Percentiles rank a stretch among this genome's conserved stretches.
Conservation (phyloP, 1,140 invertebrate genomes). For the Lithobius niger region DNA sequence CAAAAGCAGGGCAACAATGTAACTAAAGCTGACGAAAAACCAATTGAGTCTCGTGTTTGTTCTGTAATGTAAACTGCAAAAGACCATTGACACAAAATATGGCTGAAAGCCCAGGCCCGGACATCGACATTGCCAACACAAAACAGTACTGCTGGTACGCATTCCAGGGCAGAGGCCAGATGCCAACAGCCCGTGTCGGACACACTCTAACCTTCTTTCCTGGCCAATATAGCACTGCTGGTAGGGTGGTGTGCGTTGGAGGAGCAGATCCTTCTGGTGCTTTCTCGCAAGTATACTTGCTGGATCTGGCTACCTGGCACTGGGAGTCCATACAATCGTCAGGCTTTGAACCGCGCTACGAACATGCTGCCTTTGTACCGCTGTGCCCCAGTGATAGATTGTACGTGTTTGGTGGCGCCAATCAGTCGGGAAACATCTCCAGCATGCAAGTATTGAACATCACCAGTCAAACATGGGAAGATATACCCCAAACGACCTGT, state of each 20-base stretch:
- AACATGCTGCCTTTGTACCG: constrained; percentile 29
- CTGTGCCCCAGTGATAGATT: constrained; percentile 22
- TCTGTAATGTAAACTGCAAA: constrained; percentile 18
- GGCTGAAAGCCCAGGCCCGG: not conserved
- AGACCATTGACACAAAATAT: not conserved
- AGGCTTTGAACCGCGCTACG: constrained; percentile 21
- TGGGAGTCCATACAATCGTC: constrained; percentile 28
- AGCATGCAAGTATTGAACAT: constrained; percentile 30
- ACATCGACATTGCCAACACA: not conserved
- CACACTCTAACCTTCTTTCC: constrained; percentile 24
- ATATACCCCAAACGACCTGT: constrained; percentile 19
- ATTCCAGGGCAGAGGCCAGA: not conserved
- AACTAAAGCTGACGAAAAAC: constrained; percentile 21
- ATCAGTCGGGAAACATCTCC: constrained; percentile 30
- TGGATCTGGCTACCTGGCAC: constrained; percentile 28
- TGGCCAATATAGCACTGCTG: constrained; percentile 22
- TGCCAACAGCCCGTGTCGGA: constrained; percentile 23
- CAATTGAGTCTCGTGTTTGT: constrained; percentile 23
- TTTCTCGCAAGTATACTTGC: constrained; percentile 28
- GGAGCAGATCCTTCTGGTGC: constrained; percentile 31
- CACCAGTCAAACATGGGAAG: constrained; percentile 22
- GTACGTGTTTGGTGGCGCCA: constrained; percentile 32
- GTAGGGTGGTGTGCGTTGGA: constrained; percentile 30
- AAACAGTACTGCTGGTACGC: not conserved
- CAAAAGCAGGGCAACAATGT: constrained; percentile 18